A percentile compares a stretch with the other conserved stretches of the same genome.
These are phyloP conservation scores for Eidolon helvum DNA, from an alignment of 2,113 vertebrate genomes.

Conservation along the genomic window DNA sequence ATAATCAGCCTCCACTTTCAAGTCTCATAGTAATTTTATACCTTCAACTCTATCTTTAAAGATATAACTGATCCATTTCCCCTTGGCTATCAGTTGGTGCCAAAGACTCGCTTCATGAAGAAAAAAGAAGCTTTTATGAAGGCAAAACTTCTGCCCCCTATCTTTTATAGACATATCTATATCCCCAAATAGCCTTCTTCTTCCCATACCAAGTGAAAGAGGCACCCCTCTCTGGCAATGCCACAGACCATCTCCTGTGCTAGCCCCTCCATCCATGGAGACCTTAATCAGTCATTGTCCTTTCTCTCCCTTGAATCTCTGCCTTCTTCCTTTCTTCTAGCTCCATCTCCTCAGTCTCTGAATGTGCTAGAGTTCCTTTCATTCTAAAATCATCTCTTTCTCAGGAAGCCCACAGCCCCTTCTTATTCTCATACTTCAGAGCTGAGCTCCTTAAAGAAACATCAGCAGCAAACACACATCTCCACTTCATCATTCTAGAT, in stretches of 20 bases:
- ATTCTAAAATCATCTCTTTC: neutral
- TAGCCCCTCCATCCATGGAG: neutral
- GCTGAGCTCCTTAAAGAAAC: neutral
- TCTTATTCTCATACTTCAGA: neutral
- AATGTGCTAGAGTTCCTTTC: neutral
- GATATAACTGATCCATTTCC: neutral
- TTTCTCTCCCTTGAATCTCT: neutral
- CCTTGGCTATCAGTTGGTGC: neutral
- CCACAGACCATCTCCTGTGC: neutral
- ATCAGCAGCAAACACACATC: neutral
- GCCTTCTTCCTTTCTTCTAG: neutral
- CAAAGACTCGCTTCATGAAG: slow-evolving; percentile 10
- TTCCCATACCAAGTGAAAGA: neutral
- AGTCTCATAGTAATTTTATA: slow-evolving; percentile 15
- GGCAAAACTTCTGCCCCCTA: neutral
- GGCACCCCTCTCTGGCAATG: neutral
- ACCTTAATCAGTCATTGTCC: neutral
- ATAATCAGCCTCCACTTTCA: neutral
- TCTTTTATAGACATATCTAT: neutral
- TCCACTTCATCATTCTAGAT: neutral
- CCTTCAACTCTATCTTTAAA: neutral
- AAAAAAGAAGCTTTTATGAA: slow-evolving; percentile 32
- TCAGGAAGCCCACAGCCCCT: neutral
- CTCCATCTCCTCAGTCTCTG: neutral
- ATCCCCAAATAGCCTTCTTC: neutral